Conservation (phyloP, 2,797 vertebrate species). For the Pristis pectinata region DNA sequence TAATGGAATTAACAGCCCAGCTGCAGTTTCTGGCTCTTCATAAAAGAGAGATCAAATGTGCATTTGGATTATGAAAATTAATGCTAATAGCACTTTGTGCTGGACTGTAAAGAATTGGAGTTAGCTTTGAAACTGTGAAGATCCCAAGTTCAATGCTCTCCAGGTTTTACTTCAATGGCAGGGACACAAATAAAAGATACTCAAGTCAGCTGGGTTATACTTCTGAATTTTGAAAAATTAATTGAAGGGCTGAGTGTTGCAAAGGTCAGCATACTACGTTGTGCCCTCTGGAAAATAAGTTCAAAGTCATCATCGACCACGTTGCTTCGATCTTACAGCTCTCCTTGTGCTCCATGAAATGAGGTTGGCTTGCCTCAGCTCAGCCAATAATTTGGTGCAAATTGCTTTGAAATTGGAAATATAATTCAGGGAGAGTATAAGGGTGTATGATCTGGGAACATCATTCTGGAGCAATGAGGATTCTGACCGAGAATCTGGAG, state of each 20-base stretch:
- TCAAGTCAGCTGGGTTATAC: not conserved
- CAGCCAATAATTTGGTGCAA: slow-evolving; percentile 13
- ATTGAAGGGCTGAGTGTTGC: not conserved
- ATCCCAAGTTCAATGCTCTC: not conserved
- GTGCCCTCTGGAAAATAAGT: slow-evolving; percentile 1
- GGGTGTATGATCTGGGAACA: not conserved
- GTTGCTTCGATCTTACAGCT: not conserved
- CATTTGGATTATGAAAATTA: not conserved
- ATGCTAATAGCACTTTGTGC: not conserved
- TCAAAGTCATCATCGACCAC: not conserved
- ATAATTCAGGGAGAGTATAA: not conserved
- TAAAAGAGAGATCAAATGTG: not conserved
- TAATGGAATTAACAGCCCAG: not conserved
- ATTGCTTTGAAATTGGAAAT: slow-evolving; percentile 33
- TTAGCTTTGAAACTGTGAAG: not conserved
- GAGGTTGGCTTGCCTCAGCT: not conserved
- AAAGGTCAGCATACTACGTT: not conserved
- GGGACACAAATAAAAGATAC: not conserved
- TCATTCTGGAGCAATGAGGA: not conserved
- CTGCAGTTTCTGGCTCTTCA: not conserved
- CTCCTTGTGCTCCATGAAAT: not conserved
- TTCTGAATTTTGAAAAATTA: slow-evolving; percentile 12
- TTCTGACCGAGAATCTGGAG: not conserved
- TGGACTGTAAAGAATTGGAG: not conserved
- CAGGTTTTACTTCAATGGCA: not conserved